A percentile compares a stretch with the other conserved stretches of the same genome.
phyloP scores from a whole-genome alignment of 2,113 vertebrate genomes.

The Steatornis caripensis region DNA sequence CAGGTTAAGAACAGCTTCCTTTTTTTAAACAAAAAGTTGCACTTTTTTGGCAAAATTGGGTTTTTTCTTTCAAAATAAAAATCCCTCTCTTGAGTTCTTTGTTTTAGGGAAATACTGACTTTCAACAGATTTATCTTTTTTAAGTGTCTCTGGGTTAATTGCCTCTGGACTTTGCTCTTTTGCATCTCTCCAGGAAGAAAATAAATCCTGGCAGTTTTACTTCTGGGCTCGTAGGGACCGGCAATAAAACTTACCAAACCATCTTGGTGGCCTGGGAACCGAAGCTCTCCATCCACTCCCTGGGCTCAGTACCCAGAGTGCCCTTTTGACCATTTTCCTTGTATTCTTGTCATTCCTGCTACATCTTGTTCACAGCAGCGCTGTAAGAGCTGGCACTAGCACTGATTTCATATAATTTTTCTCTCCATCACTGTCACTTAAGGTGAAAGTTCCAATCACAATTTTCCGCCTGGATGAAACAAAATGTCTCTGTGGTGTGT shows the following conservation, averaged over 20 bases:
- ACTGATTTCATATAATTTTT: not conserved
- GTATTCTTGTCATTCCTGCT: not conserved
- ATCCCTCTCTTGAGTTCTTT: not conserved
- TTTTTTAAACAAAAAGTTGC: not conserved
- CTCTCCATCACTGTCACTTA: not conserved
- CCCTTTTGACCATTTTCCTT: not conserved
- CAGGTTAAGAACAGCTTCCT: not conserved
- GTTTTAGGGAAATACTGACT: not conserved
- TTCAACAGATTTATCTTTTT: slow-evolving; percentile 4
- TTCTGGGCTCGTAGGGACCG: not conserved
- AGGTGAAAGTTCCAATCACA: not conserved
- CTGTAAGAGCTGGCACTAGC: not conserved
- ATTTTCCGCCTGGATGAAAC: not conserved
- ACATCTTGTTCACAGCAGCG: not conserved
- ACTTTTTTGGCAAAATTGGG: not conserved
- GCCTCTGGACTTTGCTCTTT: not conserved
- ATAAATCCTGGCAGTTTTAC: slow-evolving; percentile 19
- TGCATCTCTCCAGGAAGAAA: slow-evolving; percentile 14
- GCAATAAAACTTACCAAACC: not conserved
- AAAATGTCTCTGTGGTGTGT: not conserved
- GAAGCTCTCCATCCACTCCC: not conserved
- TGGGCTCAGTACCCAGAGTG: not conserved
- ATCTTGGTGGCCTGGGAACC: slow-evolving; percentile 12
- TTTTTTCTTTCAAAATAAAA: not conserved
- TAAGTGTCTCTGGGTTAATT: not conserved